A percentile compares a stretch with the other conserved stretches of the same genome.
phyloP scores from a whole-genome alignment of 1,140 invertebrate genomes.

The Helicoverpa zea region DNA sequence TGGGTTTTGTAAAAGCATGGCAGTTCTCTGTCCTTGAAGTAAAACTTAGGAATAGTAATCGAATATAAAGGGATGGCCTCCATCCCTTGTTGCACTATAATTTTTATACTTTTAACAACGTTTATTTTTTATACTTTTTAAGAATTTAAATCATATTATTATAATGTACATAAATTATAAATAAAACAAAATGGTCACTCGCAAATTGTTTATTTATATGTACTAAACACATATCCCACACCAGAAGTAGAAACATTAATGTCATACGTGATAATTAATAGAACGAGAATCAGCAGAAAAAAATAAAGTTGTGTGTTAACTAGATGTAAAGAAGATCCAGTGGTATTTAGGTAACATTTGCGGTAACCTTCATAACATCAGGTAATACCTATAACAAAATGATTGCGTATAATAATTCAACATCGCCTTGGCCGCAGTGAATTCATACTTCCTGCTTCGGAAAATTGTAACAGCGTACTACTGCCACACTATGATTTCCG shows the following conservation, averaged over 20 bases:
- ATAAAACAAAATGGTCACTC: too few relatives aligned
- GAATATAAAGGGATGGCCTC: too few relatives aligned
- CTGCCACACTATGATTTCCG: constrained; percentile 77
- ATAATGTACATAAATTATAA: too few relatives aligned
- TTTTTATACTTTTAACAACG: too few relatives aligned
- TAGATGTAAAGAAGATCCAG: constrained; percentile 36
- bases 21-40: too few relatives aligned
- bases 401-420: constrained; percentile 69
- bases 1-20: too few relatives aligned
- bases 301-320: background rate
- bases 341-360: constrained; percentile 45
- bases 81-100: too few relatives aligned
- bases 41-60: too few relatives aligned
- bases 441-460: constrained; percentile 81
- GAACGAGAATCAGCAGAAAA: background rate
- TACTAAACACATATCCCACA: too few relatives aligned
- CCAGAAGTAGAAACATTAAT: background rate
- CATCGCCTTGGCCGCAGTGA: constrained; percentile 73
- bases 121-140: too few relatives aligned
- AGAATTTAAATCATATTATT: too few relatives aligned
- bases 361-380: constrained; percentile 51
- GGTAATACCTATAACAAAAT: constrained; percentile 52
- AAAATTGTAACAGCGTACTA: constrained; percentile 82
- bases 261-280: background rate
- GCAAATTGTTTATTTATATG: too few relatives aligned